Base-by-base conservation (phyloP, 2,113 vertebrate species). In the Halichoeres trimaculatus region DNA sequence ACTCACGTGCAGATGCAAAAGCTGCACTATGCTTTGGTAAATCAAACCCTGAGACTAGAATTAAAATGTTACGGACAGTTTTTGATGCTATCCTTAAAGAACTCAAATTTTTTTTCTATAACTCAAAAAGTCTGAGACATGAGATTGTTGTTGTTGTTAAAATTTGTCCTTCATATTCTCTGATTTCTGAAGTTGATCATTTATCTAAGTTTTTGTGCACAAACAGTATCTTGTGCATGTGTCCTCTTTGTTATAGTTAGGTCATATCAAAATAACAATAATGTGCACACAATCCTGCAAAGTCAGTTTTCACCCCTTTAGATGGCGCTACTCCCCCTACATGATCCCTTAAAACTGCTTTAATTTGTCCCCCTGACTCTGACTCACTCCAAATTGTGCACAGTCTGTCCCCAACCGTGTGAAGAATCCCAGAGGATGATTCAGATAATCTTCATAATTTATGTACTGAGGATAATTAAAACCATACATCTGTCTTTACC, bases 261-360 rank as follows among this genome's bases (percentile, higher is more conserved):
- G 6, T 30, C 6, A 30, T 30, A 30, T 4, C 30, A 3, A 30
- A 3, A 30, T 30, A 30, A 30, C 3, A 4, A 30, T 30, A 6
- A 30, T 30, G 6, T 4, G 30, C 30, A 30, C 30, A 30, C 30
- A 6, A 30, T 30, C 6, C 30, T 20, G 3, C 26, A 43, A 34
- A 23, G 10, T n/a, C 16, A 40, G 11, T n/a, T 30, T 14, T 1
- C 4, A 47, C 45, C 38, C 58, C 80, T 57, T 68, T 70, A 54
- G 72, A 57, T 74, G 80, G 72, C n/a, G 13, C 76, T 70, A 47
- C 26, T 48, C 38, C 52, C 54, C 23, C 41, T 24, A 79, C 41
- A 19, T 61, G 38, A 30, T 26, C 0, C 8, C 47, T 41, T 53
- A 1, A 40, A 73, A 41, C 11, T 7, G 26, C 11, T 35, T 13